Percentiles rank a stretch among this genome's conserved stretches.
Conservation (phyloP, 2,113 vertebrate species). For the Oncorhynchus nerka region DNA sequence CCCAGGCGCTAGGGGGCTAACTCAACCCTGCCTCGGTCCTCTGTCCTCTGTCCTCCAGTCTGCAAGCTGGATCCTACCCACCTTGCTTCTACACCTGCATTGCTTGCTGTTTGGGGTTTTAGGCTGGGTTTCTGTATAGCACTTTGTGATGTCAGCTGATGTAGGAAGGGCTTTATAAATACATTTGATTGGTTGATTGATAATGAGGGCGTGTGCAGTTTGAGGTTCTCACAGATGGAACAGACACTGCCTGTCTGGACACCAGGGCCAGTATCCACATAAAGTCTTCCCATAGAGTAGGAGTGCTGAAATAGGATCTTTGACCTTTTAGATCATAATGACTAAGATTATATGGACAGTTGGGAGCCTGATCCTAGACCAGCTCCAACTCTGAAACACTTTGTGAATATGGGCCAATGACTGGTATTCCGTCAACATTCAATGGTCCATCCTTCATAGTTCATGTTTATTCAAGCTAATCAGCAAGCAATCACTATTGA, state of each 20-base stretch:
- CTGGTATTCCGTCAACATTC: neutral
- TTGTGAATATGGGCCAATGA: too few species aligned
- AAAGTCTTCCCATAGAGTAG: neutral
- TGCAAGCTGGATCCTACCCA: constrained; percentile 18
- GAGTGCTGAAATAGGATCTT: neutral
- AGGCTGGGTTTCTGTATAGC: too few species aligned
- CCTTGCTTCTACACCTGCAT: too few species aligned
- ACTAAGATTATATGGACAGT: too few species aligned
- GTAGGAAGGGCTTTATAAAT: too few species aligned
- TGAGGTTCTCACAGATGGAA: constrained; percentile 2
- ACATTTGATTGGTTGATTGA: too few species aligned
- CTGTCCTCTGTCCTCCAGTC: neutral
- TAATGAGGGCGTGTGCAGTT: constrained; percentile 21
- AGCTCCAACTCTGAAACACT: too few species aligned
- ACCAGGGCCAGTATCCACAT: neutral
- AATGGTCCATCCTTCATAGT: neutral
- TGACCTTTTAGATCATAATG: too few species aligned
- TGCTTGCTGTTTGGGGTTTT: too few species aligned
- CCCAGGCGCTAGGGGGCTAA: constrained; percentile 31
- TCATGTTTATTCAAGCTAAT: neutral
- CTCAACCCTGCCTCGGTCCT: constrained; percentile 31
- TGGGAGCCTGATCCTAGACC: too few species aligned
- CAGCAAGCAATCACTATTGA: neutral
- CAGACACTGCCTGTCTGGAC: neutral
- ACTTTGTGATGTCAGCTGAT: too few species aligned